Evolutionary conservation across 1,140 invertebrate species (phyloP).

Genomic region (Drosophila ironensis): DNA sequence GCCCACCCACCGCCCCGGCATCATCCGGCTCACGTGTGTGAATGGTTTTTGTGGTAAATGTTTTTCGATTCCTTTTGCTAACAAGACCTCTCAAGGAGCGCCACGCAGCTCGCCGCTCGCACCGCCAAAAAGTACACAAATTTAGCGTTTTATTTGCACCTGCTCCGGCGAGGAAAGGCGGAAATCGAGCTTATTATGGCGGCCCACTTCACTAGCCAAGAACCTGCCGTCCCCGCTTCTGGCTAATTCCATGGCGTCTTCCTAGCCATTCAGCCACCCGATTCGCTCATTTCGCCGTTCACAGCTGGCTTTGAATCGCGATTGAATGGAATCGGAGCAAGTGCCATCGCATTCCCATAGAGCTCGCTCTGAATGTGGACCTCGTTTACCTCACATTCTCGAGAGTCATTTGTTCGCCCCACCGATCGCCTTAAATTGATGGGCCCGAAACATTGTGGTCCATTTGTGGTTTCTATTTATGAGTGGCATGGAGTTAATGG

Average conservation of each 20-base stretch:
- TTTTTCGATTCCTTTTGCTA: constrained; percentile 64
- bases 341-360: constrained; percentile 57
- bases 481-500: neutral
- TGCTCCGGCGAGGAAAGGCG: constrained; percentile 42
- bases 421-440: constrained; percentile 5
- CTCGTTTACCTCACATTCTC: constrained; percentile 70
- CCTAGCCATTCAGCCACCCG: constrained; percentile 20
- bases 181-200: constrained; percentile 70
- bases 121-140: constrained; percentile 67
- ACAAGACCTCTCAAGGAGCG: constrained; percentile 21
- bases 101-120: constrained; percentile 14
- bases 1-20: constrained; percentile 1
- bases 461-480: constrained; percentile 47
- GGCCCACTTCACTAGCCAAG: constrained; percentile 13
- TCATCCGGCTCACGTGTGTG: constrained; percentile 45
- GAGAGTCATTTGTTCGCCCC: constrained; percentile 29
- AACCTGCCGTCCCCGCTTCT: neutral
- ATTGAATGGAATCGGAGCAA: constrained; percentile 65
- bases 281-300: constrained; percentile 61
- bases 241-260: constrained; percentile 13
- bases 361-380: constrained; percentile 44
- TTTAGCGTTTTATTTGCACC: constrained; percentile 73
- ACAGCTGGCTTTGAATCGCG: constrained; percentile 67
- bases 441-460: constrained; percentile 25
- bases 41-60: constrained; percentile 67